Evolutionary conservation across 2,888 invertebrate genomes (phyloP), one percentile per base, ranked within the genome.

Genomic region (Leistus spinibarbis): DNA sequence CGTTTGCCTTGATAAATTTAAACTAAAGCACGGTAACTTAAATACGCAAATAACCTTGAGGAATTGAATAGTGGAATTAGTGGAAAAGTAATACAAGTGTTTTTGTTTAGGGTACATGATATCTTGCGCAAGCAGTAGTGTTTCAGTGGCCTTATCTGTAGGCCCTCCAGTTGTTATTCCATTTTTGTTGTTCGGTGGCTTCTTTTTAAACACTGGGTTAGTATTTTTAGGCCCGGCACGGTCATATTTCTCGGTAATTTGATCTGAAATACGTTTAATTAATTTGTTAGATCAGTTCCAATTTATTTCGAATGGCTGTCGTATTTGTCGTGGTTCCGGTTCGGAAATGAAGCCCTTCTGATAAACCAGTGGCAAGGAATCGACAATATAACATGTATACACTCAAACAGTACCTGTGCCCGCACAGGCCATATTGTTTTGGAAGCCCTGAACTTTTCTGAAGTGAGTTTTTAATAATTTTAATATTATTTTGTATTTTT

Each of bases 121-220:
- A 82, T 97, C 98, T 0, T 96, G 97, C 79, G 87, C 93, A 0
- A 93, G 96, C 80, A 91, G 90, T 76, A 93, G 92, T 77, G 91
- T 95, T 2, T 93, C 94, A 63, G 94, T 97, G 90, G 97, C 97
- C 0, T 87, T 97, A 1, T 94, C 97, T 0, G 89, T 98, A 69
- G 95, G 96, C 0, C 96, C 98, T 0, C 95, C 98, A 3, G 89
- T 97, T 76, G 92, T 98, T 79, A 95, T 98, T 76, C 98, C 98
- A 0, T 94, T 98, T 84, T 88, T 98, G 86, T 87, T 99, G 17
- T 98, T 99, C 84, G 98, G 98, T 76, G 98, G 98, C 60, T 97
- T 96, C 88, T 97, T 97, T 86, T 88, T 98, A 57, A 98, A 98
- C 84, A 91, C 94, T 20, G 93, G 92, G 92, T 95, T 87, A 89